A percentile compares a stretch with the other conserved stretches of the same genome.
phyloP scores from a whole-genome alignment of 2,113 vertebrate genomes.

The Paedocypris sp. region DNA sequence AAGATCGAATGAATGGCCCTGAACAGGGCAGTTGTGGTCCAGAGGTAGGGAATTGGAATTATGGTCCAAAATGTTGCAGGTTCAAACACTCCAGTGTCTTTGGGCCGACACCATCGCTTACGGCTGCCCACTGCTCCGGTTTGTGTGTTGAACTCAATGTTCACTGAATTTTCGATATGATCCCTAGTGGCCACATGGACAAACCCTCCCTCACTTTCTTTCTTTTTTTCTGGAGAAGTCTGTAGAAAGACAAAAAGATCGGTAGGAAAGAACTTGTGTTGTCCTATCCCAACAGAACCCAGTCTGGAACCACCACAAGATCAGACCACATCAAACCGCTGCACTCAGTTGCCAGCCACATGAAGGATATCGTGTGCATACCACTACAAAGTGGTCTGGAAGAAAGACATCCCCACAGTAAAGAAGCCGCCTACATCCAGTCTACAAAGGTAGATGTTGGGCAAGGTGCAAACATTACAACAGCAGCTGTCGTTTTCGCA shows the following conservation, averaged over 20 bases:
- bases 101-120: no score
- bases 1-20: not conserved
- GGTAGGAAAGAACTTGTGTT: not conserved
- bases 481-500: not conserved
- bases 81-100: no score
- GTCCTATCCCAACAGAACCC: conserved; percentile 1
- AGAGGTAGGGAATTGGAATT: no score
- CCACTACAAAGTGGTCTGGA: conserved; percentile 10
- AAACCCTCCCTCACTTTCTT: no score
- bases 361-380: not conserved
- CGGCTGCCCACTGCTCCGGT: no score
- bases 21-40: not conserved
- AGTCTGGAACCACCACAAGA: not conserved
- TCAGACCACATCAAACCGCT: conserved; percentile 15
- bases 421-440: not conserved
- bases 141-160: no score
- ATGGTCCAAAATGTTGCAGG: no score
- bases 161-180: no score
- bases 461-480: not conserved
- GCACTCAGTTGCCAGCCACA: conserved; percentile 2
- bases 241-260: conserved; percentile 9
- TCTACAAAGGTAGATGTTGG: not conserved
- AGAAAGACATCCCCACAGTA: not conserved
- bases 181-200: no score
- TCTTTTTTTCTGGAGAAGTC: no score